A percentile compares a stretch with the other conserved stretches of the same genome.
These are phyloP conservation scores for Periplaneta americana DNA, from an alignment of 1,140 invertebrate species.

Conservation along the genomic window DNA sequence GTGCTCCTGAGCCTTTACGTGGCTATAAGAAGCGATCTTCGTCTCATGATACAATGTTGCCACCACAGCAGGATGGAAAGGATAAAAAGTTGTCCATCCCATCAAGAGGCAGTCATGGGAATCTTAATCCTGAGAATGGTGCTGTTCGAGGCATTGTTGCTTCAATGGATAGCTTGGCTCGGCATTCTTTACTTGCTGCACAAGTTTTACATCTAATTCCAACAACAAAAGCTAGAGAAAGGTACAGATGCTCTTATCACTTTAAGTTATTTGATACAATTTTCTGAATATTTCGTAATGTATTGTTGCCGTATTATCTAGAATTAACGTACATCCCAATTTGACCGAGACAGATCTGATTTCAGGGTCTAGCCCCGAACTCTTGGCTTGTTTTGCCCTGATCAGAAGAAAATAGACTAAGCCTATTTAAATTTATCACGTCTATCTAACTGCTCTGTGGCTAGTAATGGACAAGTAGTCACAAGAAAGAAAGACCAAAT, in stretches of 20 bases:
- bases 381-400: too few species aligned
- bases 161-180: constrained; percentile 63
- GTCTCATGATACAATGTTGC: constrained; percentile 12
- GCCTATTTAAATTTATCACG: too few species aligned
- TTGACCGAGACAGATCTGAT: too few species aligned
- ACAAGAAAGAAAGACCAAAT: too few species aligned
- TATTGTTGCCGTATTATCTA: too few species aligned
- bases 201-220: constrained; percentile 74
- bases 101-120: constrained; percentile 1
- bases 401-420: too few species aligned
- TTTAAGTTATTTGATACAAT: too few species aligned
- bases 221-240: constrained; percentile 68
- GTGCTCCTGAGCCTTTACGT: neutral
- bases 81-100: neutral
- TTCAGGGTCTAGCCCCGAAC: too few species aligned
- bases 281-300: too few species aligned
- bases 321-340: too few species aligned
- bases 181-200: constrained; percentile 65
- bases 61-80: neutral
- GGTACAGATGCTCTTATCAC: constrained; percentile 44
- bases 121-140: neutral
- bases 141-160: constrained; percentile 25
- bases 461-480: too few species aligned
- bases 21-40: constrained; percentile 1
- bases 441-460: too few species aligned